Evolutionary conservation across 2,797 vertebrate genomes (phyloP).

Genomic region (Alcedo atthis): DNA sequence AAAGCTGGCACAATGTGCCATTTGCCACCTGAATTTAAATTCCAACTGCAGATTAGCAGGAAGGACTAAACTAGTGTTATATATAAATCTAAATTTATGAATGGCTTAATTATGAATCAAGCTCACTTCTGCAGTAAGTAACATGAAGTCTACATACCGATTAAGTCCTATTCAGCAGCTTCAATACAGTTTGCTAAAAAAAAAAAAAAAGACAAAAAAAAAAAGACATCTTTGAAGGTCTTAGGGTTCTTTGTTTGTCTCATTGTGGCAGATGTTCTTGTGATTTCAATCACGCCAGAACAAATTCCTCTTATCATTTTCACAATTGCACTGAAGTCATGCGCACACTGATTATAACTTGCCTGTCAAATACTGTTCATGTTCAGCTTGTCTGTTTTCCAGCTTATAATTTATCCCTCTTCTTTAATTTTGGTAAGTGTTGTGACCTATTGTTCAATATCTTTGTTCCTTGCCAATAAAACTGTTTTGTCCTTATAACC

Average conservation of each 20-base stretch:
- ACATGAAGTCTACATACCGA: not conserved
- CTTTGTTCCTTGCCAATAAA: not conserved
- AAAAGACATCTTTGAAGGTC: not conserved
- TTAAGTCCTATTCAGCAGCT: conserved; percentile 26
- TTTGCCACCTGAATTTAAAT: conserved; percentile 39
- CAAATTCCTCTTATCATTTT: conserved; percentile 4
- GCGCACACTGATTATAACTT: not conserved
- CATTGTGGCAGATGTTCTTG: conserved; percentile 36
- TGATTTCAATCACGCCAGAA: conserved; percentile 11
- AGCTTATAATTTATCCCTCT: not conserved
- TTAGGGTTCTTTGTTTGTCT: not conserved
- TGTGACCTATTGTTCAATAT: not conserved
- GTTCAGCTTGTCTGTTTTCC: not conserved
- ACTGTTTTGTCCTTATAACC: not conserved
- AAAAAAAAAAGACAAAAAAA: not conserved
- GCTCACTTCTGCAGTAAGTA: not conserved
- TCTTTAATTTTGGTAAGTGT: not conserved
- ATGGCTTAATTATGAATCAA: conserved; percentile 7
- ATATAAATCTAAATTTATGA: conserved; percentile 12
- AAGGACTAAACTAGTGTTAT: conserved; percentile 19
- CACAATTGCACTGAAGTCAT: conserved; percentile 1
- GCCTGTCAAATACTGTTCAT: not conserved
- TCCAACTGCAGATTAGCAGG: not conserved
- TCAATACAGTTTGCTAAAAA: conserved; percentile 37
- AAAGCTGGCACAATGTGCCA: not conserved